These are phyloP conservation scores for Rhingia rostrata DNA, from an alignment of 2,888 invertebrate species.

Conservation along the genomic window DNA sequence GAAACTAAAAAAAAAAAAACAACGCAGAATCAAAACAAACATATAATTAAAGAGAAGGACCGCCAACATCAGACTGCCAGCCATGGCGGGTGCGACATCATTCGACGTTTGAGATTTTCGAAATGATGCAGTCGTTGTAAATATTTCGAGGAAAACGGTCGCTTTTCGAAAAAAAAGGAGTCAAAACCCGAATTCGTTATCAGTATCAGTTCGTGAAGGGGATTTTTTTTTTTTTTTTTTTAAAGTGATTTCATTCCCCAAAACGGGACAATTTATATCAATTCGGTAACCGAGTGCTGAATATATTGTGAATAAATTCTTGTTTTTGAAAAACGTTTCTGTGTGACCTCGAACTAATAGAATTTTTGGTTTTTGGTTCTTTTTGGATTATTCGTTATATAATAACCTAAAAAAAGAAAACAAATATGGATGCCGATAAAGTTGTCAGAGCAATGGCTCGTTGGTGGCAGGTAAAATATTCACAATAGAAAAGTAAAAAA, in stretches of 20 bases:
- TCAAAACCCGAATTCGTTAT: conserved; percentile 1
- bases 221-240: too few species aligned
- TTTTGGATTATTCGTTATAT: conserved; percentile 76
- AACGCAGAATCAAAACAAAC: conserved; percentile 66
- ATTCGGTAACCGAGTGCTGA: neutral
- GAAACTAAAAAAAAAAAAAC: neutral
- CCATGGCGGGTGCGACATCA: conserved; percentile 27
- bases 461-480: conserved; percentile 83
- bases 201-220: conserved; percentile 1
- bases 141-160: conserved; percentile 69
- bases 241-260: conserved; percentile 27
- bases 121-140: conserved; percentile 68
- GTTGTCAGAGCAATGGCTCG: conserved; percentile 83
- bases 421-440: conserved; percentile 82
- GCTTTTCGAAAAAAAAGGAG: conserved; percentile 27
- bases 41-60: conserved; percentile 52
- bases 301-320: neutral
- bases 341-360: conserved; percentile 38
- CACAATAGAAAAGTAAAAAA: neutral
- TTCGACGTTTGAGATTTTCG: conserved; percentile 60
- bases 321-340: conserved; percentile 23
- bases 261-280: conserved; percentile 1
- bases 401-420: conserved; percentile 71
- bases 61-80: conserved; percentile 34
- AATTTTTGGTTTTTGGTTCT: neutral